Percentiles rank a stretch among this genome's conserved stretches.
phyloP scores from a whole-genome alignment of 2,888 invertebrate species.

The Athalia circularis region DNA sequence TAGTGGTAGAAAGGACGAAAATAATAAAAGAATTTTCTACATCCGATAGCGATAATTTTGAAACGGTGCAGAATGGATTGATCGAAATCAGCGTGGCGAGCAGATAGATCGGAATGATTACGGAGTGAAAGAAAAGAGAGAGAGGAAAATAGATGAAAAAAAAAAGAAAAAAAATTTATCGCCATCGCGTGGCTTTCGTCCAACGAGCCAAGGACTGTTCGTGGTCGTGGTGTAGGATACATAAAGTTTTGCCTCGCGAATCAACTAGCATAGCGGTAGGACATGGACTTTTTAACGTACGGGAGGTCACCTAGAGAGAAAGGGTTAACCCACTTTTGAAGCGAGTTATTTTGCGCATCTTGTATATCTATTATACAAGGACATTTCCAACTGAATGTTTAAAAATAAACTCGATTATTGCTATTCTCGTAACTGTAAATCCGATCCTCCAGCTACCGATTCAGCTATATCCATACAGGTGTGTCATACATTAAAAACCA shows the following conservation, averaged over 20 bases:
- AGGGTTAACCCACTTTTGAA: slow-evolving; percentile 27
- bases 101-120: not conserved
- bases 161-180: not conserved
- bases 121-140: not conserved
- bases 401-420: not conserved
- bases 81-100: no score
- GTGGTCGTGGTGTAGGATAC: no score
- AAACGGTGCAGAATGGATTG: no score
- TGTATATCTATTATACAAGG: slow-evolving; percentile 10
- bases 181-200: no score
- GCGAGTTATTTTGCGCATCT: slow-evolving; percentile 33
- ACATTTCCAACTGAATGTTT: not conserved
- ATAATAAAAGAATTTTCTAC: not conserved
- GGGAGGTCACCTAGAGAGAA: slow-evolving; percentile 8
- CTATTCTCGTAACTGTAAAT: not conserved
- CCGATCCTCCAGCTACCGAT: no score
- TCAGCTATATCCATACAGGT: no score
- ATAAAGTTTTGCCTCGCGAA: not conserved
- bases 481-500: no score
- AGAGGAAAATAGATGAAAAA: not conserved
- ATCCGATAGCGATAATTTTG: no score
- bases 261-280: not conserved
- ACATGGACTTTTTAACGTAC: not conserved
- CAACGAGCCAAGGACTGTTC: no score
- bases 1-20: not conserved